phyloP scores from a whole-genome alignment of 2,797 vertebrate species.

The Xyrichtys novacula region DNA sequence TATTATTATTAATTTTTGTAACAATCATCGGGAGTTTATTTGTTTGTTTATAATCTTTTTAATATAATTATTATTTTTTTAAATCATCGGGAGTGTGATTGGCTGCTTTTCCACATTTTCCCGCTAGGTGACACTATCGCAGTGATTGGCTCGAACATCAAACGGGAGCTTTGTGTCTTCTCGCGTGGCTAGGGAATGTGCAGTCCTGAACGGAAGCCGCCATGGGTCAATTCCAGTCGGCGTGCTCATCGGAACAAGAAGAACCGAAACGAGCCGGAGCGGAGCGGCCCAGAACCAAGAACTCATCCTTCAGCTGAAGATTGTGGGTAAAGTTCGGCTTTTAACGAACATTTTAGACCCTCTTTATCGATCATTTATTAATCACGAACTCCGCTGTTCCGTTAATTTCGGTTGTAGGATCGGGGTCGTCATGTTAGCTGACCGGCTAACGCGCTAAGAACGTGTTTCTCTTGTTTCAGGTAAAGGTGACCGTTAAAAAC shows the following conservation, averaged over 20 bases:
- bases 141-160: no score
- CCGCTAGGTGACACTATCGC: no score
- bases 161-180: slow-evolving; percentile 2
- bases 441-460: slow-evolving; percentile 71
- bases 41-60: no score
- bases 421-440: no score
- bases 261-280: slow-evolving; percentile 68
- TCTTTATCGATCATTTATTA: background rate
- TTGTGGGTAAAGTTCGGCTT: slow-evolving; percentile 69
- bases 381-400: no score
- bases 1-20: no score
- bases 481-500: background rate
- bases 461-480: slow-evolving; percentile 69
- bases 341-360: background rate
- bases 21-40: no score
- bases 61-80: no score
- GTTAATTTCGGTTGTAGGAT: no score
- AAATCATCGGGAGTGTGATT: no score
- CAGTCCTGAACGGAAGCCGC: slow-evolving; percentile 76
- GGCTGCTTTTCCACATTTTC: no score
- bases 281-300: slow-evolving; percentile 70
- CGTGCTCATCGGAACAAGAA: slow-evolving; percentile 80
- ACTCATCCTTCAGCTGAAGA: slow-evolving; percentile 63
- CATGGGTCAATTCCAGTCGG: slow-evolving; percentile 63
- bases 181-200: slow-evolving; percentile 52